Base-by-base conservation (phyloP, 92 coral and sea anemone genomes). In the Scolanthus callimorphus region DNA sequence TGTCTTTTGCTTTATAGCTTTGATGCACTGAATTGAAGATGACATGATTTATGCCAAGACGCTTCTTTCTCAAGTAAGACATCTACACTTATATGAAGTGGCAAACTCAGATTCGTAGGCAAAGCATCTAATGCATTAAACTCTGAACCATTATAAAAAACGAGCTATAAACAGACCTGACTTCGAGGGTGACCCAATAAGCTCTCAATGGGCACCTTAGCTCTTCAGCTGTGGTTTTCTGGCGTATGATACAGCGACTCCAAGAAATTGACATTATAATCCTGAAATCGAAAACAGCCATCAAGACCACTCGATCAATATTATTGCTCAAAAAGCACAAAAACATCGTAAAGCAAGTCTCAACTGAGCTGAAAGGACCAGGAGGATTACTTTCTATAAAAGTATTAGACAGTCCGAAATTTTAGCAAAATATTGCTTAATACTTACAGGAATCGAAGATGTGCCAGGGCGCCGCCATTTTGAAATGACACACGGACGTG, bases 1-100 rank as follows among this genome's bases (percentile, higher is more conserved):
- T 67, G 38, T 79, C 87, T 60, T 74, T 85, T 29, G 80, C 69
- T 80, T 63, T 85, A 3, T 79, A 85, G 83, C 53, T 85, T 85
- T 0, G 84, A 85, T 1, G 39, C 3, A 70, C 72, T 80, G 20
- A 85, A 80, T 55, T 80, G 60, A 11, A 80, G 20, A 70, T 85
- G 69, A 31, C 94, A 80, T 0, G 87, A 80, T 19, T 85, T 85
- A 71, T 80, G 87, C 87, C 87, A 85, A 2, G 81, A 69, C 21
- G 94, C 92, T 34, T 63, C 59, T 2, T 84, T 84, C 27, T 72
- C 64, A 60, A 84, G 11, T 44, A 84, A 73, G n/a, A 43, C 57
- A 10, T 81, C 83, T 6, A 34, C 56, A 21, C 39, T 3, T 47
- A 39, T 63, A 39, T 67, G 82, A 27, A 57, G 57, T 0, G 78